Base-by-base conservation (phyloP, 1,140 invertebrate genomes). In the Tyrophagus putrescentiae region DNA sequence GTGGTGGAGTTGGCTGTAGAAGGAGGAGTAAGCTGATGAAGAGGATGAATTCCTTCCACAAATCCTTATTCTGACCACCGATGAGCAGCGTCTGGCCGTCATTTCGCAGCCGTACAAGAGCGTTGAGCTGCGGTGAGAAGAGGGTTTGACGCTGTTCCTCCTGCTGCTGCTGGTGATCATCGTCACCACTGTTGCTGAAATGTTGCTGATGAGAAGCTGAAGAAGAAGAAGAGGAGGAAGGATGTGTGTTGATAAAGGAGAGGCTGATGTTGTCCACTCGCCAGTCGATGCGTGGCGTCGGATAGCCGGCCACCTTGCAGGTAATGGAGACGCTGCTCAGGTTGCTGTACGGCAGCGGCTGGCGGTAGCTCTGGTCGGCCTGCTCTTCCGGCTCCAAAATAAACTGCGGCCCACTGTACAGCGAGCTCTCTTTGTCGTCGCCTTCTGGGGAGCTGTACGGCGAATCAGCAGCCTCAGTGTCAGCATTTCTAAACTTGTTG, bases 81-180 rank as follows among this genome's bases (percentile, higher is more conserved):
- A 54, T 31, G 3, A 54, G 11, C 11, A 54, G 27, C 21, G 52
- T 54, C 39, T 54, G 52, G n/a, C 52, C 52, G 39, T 54, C 52
- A 33, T 54, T 54, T 29, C 52, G 13, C 3, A 54, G 13, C 21
- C 16, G 32, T 3, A 54, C 27, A 7, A 54, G 18, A 18, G 52
- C 25, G 39, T 54, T 54, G 31, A 54, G 21, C 9, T 31, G 28
- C 2, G 52, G 52, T 7, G 9, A 13, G 32, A 16, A 50, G 18
- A 21, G 41, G 18, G 41, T n/a, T 42, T n/a, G 18, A 42, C n/a
- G n/a, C n/a, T n/a, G n/a, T n/a, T n/a, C n/a, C n/a, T n/a, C n/a
- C n/a, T n/a, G n/a, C n/a, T n/a, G n/a, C n/a, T n/a, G n/a, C n/a
- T n/a, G n/a, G n/a, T n/a, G 1, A 50, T 50, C 45, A n/a, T 50